These are phyloP conservation scores for Ichneumoninae sp. DNA, from an alignment of 2,888 invertebrate species.

Conservation along the genomic window DNA sequence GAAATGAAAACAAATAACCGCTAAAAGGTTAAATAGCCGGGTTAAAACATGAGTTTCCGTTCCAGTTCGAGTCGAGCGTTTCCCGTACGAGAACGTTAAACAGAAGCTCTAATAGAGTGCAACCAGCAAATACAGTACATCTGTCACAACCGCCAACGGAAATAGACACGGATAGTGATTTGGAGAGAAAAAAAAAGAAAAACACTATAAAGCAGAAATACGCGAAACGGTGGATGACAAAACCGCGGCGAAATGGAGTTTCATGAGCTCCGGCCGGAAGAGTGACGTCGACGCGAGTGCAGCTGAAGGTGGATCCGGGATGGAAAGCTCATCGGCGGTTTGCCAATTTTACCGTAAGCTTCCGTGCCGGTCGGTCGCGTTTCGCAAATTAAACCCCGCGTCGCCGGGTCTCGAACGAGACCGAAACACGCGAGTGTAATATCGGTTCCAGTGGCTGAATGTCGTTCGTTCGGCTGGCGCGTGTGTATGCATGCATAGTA, in stretches of 20 bases:
- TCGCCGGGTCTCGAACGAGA: slow-evolving; percentile 52
- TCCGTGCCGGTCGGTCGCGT: slow-evolving; percentile 35
- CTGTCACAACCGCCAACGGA: slow-evolving; percentile 25
- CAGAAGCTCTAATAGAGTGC: not conserved
- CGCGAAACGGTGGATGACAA: slow-evolving; percentile 32
- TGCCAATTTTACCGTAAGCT: slow-evolving; percentile 64
- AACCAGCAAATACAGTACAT: slow-evolving; percentile 10
- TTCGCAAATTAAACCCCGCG: slow-evolving; percentile 63
- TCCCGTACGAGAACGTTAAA: slow-evolving; percentile 2
- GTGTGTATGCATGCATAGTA: not conserved
- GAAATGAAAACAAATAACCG: not conserved
- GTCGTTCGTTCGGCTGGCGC: slow-evolving; percentile 17
- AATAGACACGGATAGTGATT: slow-evolving; percentile 31
- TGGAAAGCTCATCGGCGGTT: slow-evolving; percentile 65
- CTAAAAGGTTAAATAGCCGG: not conserved
- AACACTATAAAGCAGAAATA: not conserved
- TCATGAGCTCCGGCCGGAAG: slow-evolving; percentile 28
- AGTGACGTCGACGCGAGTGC: slow-evolving; percentile 26
- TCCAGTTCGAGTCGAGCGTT: not conserved
- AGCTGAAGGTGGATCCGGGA: slow-evolving; percentile 13
- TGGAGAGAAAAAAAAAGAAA: slow-evolving; percentile 17
- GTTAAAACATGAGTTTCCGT: not conserved
- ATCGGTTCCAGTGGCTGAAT: slow-evolving; percentile 45
- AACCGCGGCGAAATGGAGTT: slow-evolving; percentile 59
- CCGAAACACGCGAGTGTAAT: slow-evolving; percentile 54